A percentile compares a stretch with the other conserved stretches of the same genome.
phyloP scores from a whole-genome alignment of 2,113 vertebrate species.

The Platysternon megacephalum region DNA sequence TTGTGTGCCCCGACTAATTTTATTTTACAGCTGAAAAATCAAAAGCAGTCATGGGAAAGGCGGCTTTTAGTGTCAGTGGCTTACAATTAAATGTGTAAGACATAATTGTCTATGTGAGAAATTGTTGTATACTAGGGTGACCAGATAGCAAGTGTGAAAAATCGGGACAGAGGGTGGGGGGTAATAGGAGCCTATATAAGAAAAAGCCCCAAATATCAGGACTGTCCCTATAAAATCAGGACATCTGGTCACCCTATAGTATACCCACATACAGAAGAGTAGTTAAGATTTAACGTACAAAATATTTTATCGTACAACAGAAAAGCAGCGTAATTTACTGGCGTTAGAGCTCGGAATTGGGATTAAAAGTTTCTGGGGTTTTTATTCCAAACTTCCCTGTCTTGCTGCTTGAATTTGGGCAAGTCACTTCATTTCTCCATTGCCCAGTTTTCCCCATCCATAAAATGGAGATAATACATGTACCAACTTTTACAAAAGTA shows the following conservation, averaged over 20 bases:
- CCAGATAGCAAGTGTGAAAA: too few relatives aligned
- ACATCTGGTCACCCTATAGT: too few relatives aligned
- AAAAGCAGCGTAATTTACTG: not conserved
- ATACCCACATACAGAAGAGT: not conserved
- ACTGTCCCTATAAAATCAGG: too few relatives aligned
- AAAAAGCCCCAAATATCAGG: too few relatives aligned
- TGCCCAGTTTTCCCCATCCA: not conserved
- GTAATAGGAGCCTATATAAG: too few relatives aligned
- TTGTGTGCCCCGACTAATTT: not conserved
- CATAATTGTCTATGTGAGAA: not conserved
- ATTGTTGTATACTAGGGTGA: too few relatives aligned
- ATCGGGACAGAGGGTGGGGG: too few relatives aligned
- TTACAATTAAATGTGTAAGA: slow-evolving; percentile 30
- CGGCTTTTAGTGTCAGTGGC: slow-evolving; percentile 18
- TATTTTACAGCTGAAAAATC: slow-evolving; percentile 45
- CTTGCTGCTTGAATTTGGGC: not conserved
- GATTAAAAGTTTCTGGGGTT: not conserved
- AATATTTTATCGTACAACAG: not conserved
- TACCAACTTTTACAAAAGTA: not conserved
- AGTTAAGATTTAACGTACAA: not conserved
- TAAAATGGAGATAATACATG: not conserved
- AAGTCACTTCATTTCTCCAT: not conserved
- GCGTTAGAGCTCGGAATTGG: not conserved
- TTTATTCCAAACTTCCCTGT: not conserved
- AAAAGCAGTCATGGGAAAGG: slow-evolving; percentile 2